These are phyloP conservation scores for Sussaba pulchella DNA, from an alignment of 2,888 invertebrate species.

Conservation along the genomic window DNA sequence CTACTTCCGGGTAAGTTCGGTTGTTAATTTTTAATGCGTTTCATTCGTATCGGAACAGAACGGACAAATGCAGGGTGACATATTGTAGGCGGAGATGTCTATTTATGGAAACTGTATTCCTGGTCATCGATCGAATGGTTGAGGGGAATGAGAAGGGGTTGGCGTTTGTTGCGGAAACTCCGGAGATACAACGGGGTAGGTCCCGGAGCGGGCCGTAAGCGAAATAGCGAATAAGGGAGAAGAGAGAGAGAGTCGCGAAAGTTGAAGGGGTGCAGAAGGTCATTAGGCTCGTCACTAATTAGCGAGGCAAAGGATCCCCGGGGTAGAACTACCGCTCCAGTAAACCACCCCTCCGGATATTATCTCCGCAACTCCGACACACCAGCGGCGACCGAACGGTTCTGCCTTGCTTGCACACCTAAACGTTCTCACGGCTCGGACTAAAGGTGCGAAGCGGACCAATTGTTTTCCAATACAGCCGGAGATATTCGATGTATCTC, in stretches of 20 bases:
- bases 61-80: slow-evolving; percentile 7
- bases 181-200: background rate
- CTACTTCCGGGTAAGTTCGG: background rate
- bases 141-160: slow-evolving; percentile 17
- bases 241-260: slow-evolving; percentile 39
- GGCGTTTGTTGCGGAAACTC: slow-evolving; percentile 1
- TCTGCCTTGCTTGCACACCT: background rate
- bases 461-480: slow-evolving; percentile 80
- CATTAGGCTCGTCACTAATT: slow-evolving; percentile 76
- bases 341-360: slow-evolving; percentile 70
- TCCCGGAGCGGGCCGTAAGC: slow-evolving; percentile 65
- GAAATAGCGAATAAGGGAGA: slow-evolving; percentile 27
- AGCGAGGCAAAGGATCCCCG: slow-evolving; percentile 68
- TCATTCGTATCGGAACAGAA: background rate
- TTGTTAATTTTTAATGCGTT: slow-evolving; percentile 35
- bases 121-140: slow-evolving; percentile 41
- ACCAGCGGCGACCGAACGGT: background rate
- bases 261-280: slow-evolving; percentile 58
- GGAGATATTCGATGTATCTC: slow-evolving; percentile 32
- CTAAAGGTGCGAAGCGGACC: slow-evolving; percentile 72
- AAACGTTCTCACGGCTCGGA: slow-evolving; percentile 56
- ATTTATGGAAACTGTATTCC: slow-evolving; percentile 48
- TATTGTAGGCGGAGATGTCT: slow-evolving; percentile 27
- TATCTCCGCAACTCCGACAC: slow-evolving; percentile 71
- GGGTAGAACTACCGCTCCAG: slow-evolving; percentile 17